Base-by-base conservation (phyloP, 2,888 invertebrate species). In the Acanthosepion esculentum region DNA sequence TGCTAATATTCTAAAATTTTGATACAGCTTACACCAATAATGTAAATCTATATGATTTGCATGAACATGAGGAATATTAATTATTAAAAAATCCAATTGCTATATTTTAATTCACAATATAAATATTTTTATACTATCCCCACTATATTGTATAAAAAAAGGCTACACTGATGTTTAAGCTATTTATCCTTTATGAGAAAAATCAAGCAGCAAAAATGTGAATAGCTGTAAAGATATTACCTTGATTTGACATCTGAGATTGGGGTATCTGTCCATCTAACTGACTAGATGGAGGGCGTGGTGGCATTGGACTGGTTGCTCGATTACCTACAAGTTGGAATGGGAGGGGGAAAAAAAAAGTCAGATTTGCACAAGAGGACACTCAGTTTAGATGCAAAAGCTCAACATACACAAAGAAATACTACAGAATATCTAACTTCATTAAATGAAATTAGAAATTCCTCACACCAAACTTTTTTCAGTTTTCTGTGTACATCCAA, bases 241-340 rank as follows among this genome's bases (percentile, higher is more conserved):
- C 97, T 98, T 98, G 98, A 96, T 98, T 98, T 96, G 98, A 98
- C 98, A 98, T 98, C 97, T 98, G 98, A 94, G 96, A 97, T 98
- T 98, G 98, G 96, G 98, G 98, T 96, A 98, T 98, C 96, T 98
- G 98, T 97, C 98, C 98, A 97, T 98, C 98, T 97, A 98, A 98
- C 98, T 98, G 98, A 97, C 98, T 98, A 98, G 99, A 99, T 97
- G 99, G 98, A 98, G 99, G 99, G 97, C 99, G 98, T 97, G 99
- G 99, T 97, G 99, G 99, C 98, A 99, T 99, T 98, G 99, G 98
- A 98, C 97, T 97, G 93, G 97, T 96, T 95, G 96, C 96, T 95
- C 96, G 96, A 94, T 95, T 96, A 91, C 96, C 96, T 97, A 95
- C 4, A 94, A 94, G 33, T 92, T 94, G 26, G 53, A 64, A 55